These are phyloP conservation scores for Mythimna albipuncta DNA, from an alignment of 2,888 invertebrate species.

Conservation along the genomic window DNA sequence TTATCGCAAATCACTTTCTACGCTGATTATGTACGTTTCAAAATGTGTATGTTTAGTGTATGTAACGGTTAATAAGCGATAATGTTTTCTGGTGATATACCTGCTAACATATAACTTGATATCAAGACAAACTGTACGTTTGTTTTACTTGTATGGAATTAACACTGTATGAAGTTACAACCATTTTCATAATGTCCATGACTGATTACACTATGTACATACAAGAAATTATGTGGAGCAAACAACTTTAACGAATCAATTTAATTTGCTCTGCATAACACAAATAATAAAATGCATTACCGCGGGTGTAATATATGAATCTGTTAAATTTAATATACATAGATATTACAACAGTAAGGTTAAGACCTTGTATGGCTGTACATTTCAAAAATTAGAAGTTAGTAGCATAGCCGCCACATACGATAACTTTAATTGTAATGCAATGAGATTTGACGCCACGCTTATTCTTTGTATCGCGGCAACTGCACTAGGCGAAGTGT, in stretches of 20 bases:
- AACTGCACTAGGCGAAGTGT: conserved; percentile 23
- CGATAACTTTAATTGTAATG: background rate
- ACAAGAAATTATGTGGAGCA: conserved; percentile 25
- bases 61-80: conserved; percentile 13
- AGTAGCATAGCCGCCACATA: background rate
- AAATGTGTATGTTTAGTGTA: background rate
- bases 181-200: background rate
- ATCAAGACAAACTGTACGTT: conserved; percentile 8
- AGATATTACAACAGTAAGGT: background rate
- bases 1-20: background rate
- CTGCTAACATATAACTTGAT: background rate
- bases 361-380: background rate
- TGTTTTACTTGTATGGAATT: background rate
- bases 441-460: conserved; percentile 23
- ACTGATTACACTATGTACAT: conserved; percentile 2
- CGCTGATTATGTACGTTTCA: background rate
- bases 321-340: conserved; percentile 1
- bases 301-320: background rate
- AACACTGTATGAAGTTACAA: background rate
- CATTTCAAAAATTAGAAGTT: conserved; percentile 1
- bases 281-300: background rate
- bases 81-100: background rate
- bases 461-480: conserved; percentile 22
- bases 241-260: conserved; percentile 42
- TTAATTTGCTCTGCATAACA: conserved; percentile 12